Evolutionary conservation across 1,140 invertebrate species (phyloP).

Genomic region (Drosophila suzukii): DNA sequence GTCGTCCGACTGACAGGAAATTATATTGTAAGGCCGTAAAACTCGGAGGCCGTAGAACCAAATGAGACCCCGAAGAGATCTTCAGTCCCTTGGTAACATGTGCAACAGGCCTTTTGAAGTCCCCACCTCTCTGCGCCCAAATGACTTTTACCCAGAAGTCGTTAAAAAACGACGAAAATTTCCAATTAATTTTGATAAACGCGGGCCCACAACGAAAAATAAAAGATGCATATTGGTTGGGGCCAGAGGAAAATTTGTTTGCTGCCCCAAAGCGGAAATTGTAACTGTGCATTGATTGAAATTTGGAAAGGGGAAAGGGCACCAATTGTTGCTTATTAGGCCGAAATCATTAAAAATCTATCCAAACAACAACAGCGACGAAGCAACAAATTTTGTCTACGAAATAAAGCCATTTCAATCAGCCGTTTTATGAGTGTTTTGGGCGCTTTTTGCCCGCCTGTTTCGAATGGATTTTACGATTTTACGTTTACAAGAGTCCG

Average conservation of each 20-base stretch:
- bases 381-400: conserved; percentile 30
- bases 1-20: conserved; percentile 66
- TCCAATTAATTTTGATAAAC: conserved; percentile 83
- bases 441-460: conserved; percentile 45
- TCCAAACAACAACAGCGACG: conserved; percentile 29
- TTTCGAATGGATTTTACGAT: conserved; percentile 55
- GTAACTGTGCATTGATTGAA: conserved; percentile 64
- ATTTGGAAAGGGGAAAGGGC: neutral
- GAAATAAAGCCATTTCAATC: conserved; percentile 69
- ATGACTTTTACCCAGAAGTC: conserved; percentile 82
- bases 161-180: conserved; percentile 83
- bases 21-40: conserved; percentile 79
- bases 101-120: conserved; percentile 69
- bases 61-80: conserved; percentile 42
- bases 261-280: conserved; percentile 61
- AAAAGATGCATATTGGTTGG: conserved; percentile 28
- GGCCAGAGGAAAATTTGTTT: conserved; percentile 31
- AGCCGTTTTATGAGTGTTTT: conserved; percentile 52
- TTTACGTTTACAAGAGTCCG: conserved; percentile 58
- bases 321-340: conserved; percentile 80
- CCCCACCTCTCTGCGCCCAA: conserved; percentile 45
- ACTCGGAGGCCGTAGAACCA: conserved; percentile 55
- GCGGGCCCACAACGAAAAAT: conserved; percentile 40
- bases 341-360: conserved; percentile 72
- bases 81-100: conserved; percentile 55